Evolutionary conservation across 1,140 invertebrate genomes (phyloP), one percentile per base, ranked within the genome.

Genomic region (Tetragonula clypearis): DNA sequence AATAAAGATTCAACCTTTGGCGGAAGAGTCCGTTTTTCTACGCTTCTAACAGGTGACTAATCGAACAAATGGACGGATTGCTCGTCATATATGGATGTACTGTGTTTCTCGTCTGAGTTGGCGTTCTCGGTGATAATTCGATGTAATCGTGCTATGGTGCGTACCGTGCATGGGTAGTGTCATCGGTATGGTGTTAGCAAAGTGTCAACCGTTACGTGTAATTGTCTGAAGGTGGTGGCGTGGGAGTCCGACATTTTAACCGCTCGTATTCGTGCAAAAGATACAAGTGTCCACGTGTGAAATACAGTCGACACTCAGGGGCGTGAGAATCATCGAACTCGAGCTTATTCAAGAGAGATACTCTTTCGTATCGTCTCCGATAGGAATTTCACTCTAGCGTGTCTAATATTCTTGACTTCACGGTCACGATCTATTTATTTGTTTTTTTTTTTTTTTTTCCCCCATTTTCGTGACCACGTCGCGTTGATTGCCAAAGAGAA

Each of bases 401-500:
- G 23, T 21, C 23, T 81, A 72, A 83, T 83, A 84, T 84, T 84
- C 71, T 84, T 76, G 8, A 58, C 81, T 84, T 81, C 65, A 82
- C 84, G 74, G 74, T 86, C 74, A 82, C 86, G 82, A 88, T 82
- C 78, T 87, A 82, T 87, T 88, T 84, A 75, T 88, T 88, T 84
- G 71, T 88, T 88, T 60, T 82, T 35, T 84, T 19, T n/a, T n/a
- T n/a, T n/a, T n/a, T n/a, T n/a, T n/a, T n/a, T n/a, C n/a, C n/a
- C n/a, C n/a, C 85, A 82, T 84, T 79, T 78, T 84, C 68, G 68
- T 35, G 56, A n/a, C 55, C 66, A 84, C 87, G 41, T 21, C 65
- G 71, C 65, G 71, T 76, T 78, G 69, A 69, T 65, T 74, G 49
- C 41, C 79, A 41, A 85, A 60, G 69, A 65, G 56, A 87, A 72